Evolutionary conservation across 2,888 invertebrate species (phyloP).

Genomic region (Conchocele bisecta): DNA sequence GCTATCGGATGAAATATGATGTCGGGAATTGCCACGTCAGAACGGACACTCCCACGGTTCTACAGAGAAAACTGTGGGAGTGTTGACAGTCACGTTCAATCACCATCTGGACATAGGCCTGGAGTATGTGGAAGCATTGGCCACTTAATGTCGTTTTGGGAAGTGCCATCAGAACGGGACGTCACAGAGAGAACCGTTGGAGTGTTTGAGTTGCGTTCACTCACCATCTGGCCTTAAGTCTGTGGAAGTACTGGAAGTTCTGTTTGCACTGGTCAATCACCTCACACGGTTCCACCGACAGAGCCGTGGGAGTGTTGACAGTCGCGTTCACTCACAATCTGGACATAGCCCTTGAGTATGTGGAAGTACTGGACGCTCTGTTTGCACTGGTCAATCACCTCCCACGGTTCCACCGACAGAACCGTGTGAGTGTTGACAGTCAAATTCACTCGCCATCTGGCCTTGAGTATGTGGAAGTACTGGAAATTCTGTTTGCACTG

Average conservation of each 20-base stretch:
- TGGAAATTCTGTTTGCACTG: not conserved
- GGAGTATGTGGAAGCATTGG: not conserved
- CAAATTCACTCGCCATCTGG: too few relatives aligned
- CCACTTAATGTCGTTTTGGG: not conserved
- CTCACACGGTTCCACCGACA: not conserved
- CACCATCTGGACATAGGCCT: not conserved
- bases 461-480: not conserved
- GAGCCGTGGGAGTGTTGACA: not conserved
- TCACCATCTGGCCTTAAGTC: not conserved
- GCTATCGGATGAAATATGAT: too few relatives aligned
- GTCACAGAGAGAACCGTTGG: not conserved
- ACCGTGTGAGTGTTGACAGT: too few relatives aligned
- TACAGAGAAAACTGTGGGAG: too few relatives aligned
- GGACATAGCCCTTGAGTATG: conserved; percentile 81
- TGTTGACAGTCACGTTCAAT: too few relatives aligned
- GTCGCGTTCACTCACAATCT: conserved; percentile 79
- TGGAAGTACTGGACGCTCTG: conserved; percentile 83
- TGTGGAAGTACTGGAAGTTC: not conserved
- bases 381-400: conserved; percentile 83
- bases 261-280: not conserved
- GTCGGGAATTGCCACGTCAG: too few relatives aligned
- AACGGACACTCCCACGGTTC: too few relatives aligned
- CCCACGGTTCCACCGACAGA: too few relatives aligned
- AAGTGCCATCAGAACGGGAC: not conserved
- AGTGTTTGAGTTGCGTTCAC: not conserved